Evolutionary conservation across 2,113 vertebrate genomes (phyloP), one percentile per base, ranked within the genome.

Genomic region (Apus apus): DNA sequence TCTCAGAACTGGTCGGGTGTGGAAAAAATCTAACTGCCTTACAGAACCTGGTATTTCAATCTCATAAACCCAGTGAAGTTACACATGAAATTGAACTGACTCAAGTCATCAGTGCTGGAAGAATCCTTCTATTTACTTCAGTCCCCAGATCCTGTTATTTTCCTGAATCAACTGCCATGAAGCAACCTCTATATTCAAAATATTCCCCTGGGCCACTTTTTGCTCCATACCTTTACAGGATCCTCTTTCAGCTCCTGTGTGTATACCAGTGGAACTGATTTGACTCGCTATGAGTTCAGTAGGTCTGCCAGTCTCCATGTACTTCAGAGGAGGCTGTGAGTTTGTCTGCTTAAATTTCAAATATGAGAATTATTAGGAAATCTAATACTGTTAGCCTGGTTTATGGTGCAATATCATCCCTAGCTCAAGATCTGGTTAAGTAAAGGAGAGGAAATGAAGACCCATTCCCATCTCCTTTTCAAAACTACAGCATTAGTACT

Each of bases 401-500:
- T 96, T 85, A 75, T 0, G 1, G 32, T 48, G 22, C 25, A 66
- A 9, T 79, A 61, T 13, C 65, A 78, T 40, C 58, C 26, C 78
- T 89, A 75, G 67, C 34, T 94, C 50, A 64, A 79, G 76, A 38
- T 60, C 46, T 70, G 26, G 7, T 85, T 90, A 64, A 75, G 58
- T 46, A 78, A 79, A 82, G 26, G 20, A 82, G 38, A 58, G 29
- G 54, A 85, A 94, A 94, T 58, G 29, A 78, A 74, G 67, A 87
- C 26, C 12, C 32, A 40, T 72, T 94, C 48, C 29, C 50, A 85
- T 40, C 11, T 73, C 29, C 53, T 89, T 81, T 87, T 94, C 32
- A 91, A 82, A 95, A 89, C 85, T 64, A 94, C 95, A 94, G 34
- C 85, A 80, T 93, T 90, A 95, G 11, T 66, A 20, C 57, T 94